Base-by-base conservation (phyloP, 2,888 invertebrate species). In the Dicroscelio sp. region DNA sequence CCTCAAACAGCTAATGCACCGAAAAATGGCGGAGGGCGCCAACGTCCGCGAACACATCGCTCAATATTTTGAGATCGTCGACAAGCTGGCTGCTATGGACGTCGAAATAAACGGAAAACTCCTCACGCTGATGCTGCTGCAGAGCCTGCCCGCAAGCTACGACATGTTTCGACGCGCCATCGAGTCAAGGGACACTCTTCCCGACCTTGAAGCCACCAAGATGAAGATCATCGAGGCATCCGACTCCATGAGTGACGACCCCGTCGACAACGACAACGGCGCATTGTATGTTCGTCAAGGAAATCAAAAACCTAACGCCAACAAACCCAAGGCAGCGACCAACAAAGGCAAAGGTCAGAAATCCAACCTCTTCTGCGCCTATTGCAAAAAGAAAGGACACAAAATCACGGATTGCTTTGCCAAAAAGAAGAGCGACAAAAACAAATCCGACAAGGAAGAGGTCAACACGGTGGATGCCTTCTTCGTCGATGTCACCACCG, bases 81-180 rank as follows among this genome's bases (percentile, higher is more conserved):
- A 93, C 58, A 93, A 92, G 58, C 71, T 93, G 3, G 55, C 63
- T 2, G 63, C 79, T 3, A 73, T 73, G 73, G 30, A 73, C 25
- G 48, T 73, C 17, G 73, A 73, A 27, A 73, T 52, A 12, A 73
- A 43, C 30, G 27, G 27, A 12, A 73, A 48, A 25, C 30, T 73
- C 12, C 52, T 73, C 3, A 43, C 48, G 4, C 52, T 73, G 17
- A 12, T 73, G n/a, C 73, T 73, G n/a, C n/a, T 73, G n/a, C 73
- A 73, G 23, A 73, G 73, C 48, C 31, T 73, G 6, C n/a, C n/a
- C n/a, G n/a, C n/a, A n/a, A 91, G 87, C 12, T 94, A 75, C n/a
- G 93, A 92, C 6, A 91, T 92, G 48, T 94, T 94, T 65, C 75
- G 92, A 25, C 84, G 90, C 33, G 93, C 94, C 4, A 94, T 94